These are phyloP conservation scores for Heliocidaris tuberculata DNA, from an alignment of 35 echinoderm and acorn worm genomes.

Conservation along the genomic window DNA sequence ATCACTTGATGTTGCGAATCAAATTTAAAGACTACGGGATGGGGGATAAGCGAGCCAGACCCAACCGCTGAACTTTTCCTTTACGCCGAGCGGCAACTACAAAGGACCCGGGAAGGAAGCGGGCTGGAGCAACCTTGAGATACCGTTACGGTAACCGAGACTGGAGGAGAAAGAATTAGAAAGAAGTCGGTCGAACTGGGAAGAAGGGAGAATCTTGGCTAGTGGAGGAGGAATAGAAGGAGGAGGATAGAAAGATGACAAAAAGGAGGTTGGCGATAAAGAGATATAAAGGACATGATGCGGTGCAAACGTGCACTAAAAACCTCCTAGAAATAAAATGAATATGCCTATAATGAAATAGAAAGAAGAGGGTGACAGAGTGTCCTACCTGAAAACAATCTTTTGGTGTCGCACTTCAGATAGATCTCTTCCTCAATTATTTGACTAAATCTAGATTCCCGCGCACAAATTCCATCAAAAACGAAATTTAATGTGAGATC, in stretches of 20 bases:
- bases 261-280: too few species aligned
- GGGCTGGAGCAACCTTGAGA: background rate
- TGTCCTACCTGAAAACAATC: too few species aligned
- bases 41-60: constrained; percentile 5
- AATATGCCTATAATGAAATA: background rate
- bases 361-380: background rate
- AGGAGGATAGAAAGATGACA: background rate
- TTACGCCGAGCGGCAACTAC: constrained; percentile 18
- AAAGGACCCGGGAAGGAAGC: constrained; percentile 22
- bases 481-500: too few species aligned
- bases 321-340: background rate
- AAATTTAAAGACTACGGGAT: constrained; percentile 33
- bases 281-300: too few species aligned
- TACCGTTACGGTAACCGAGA: constrained; percentile 35
- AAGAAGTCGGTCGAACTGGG: background rate
- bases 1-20: constrained; percentile 3
- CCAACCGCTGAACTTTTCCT: background rate
- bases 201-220: background rate
- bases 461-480: too few species aligned
- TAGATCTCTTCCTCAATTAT: too few species aligned
- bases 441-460: too few species aligned
- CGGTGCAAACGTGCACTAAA: background rate
- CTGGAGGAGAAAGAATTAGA: background rate
- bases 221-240: background rate
- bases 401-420: too few species aligned